A percentile compares a stretch with the other conserved stretches of the same genome.
These are phyloP conservation scores for Serranus cabrilla DNA, from an alignment of 2,797 vertebrate genomes.

Conservation along the genomic window DNA sequence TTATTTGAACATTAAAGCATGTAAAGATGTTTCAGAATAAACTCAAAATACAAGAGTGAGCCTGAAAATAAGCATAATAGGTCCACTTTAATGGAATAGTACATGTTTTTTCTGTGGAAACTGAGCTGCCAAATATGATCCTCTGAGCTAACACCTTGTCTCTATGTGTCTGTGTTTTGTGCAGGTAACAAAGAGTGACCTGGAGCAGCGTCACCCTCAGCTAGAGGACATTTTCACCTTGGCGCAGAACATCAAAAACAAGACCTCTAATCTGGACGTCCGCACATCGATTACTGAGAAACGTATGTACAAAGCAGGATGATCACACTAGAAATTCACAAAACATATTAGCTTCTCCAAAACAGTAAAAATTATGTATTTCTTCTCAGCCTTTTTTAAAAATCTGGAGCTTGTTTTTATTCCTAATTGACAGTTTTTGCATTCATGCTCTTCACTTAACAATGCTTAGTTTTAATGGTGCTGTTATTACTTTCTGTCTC, in stretches of 20 bases:
- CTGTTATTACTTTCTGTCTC: background rate
- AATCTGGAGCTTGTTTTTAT: background rate
- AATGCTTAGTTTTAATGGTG: background rate
- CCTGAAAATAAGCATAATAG: too few species aligned
- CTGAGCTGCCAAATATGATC: background rate
- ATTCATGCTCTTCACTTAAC: background rate
- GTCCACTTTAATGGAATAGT: background rate
- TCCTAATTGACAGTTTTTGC: background rate
- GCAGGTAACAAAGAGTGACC: constrained; percentile 94
- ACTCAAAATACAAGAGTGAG: too few species aligned
- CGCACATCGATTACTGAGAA: constrained; percentile 96
- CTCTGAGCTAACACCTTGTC: background rate
- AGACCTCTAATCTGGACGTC: constrained; percentile 94
- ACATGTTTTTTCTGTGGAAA: background rate
- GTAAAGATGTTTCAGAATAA: too few species aligned
- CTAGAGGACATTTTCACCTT: constrained; percentile 95
- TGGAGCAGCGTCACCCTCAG: constrained; percentile 95
- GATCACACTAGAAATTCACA: background rate
- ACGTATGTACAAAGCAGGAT: constrained; percentile 77
- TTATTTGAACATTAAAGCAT: too few species aligned
- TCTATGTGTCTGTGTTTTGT: constrained; percentile 18
- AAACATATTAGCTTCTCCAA: background rate
- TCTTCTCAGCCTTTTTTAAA: background rate
- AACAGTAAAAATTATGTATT: background rate
- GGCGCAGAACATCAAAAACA: constrained; percentile 98